Conservation (phyloP, 2,888 invertebrate genomes). For the Eurytoma adleriae region DNA sequence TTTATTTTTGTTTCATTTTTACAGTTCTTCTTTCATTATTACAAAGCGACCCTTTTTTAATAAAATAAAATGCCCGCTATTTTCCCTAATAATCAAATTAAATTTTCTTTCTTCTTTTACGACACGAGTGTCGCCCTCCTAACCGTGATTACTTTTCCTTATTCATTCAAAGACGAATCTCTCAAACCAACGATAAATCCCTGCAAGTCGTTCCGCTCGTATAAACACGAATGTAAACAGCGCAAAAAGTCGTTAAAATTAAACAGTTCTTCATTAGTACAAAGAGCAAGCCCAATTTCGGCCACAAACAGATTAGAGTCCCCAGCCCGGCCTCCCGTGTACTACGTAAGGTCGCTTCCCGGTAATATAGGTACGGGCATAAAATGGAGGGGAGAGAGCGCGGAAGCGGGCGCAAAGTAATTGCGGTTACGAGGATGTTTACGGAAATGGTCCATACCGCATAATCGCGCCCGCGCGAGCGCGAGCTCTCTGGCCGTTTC, state of each 20-base stretch:
- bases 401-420: constrained; percentile 60
- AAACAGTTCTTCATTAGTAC: constrained; percentile 65
- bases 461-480: not conserved
- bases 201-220: not conserved
- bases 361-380: not conserved
- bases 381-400: not conserved
- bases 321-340: constrained; percentile 17
- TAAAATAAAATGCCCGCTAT: not conserved
- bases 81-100: too few relatives aligned
- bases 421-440: constrained; percentile 61
- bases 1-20: too few relatives aligned
- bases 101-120: too few relatives aligned
- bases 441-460: constrained; percentile 42
- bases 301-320: constrained; percentile 65
- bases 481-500: not conserved
- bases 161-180: not conserved
- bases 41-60: not conserved
- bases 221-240: not conserved
- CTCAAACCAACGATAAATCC: not conserved
- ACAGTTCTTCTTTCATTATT: not conserved
- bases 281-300: constrained; percentile 62
- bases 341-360: too few relatives aligned
- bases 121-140: too few relatives aligned
- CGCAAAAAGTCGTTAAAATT: constrained; percentile 58
- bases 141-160: too few relatives aligned